A percentile compares a stretch with the other conserved stretches of the same genome.
phyloP scores from a whole-genome alignment of 1,140 invertebrate genomes.

The Caenorhabditis tropicalis region DNA sequence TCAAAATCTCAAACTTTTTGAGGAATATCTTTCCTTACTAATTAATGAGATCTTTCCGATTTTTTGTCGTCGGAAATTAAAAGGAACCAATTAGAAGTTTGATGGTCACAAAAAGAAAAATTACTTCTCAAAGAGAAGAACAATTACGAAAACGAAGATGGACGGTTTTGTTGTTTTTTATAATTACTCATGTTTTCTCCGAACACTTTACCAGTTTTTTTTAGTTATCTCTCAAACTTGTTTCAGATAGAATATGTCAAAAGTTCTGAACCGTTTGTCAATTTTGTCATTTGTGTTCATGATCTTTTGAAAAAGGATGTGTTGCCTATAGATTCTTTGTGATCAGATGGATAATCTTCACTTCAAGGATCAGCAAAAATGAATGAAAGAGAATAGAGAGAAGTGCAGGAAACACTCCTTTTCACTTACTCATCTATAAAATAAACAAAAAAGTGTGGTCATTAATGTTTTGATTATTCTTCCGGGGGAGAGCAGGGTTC shows the following conservation, averaged over 20 bases:
- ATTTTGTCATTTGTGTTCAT: too few relatives aligned
- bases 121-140: not conserved
- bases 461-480: conserved; percentile 43
- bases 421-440: not conserved
- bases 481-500: not conserved
- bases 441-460: conserved; percentile 35
- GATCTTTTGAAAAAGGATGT: too few relatives aligned
- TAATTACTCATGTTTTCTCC: not conserved
- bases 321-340: too few relatives aligned
- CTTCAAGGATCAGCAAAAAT: not conserved
- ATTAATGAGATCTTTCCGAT: not conserved
- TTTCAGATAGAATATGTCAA: too few relatives aligned
- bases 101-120: not conserved
- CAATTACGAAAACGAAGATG: conserved; percentile 17
- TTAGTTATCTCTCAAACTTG: too few relatives aligned
- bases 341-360: too few relatives aligned
- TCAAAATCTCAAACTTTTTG: conserved; percentile 9
- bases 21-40: conserved; percentile 11
- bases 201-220: not conserved
- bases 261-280: too few relatives aligned
- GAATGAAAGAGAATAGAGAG: not conserved
- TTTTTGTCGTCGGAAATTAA: not conserved
- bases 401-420: not conserved
- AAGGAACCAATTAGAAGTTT: not conserved
- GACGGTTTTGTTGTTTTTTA: not conserved